phyloP scores from a whole-genome alignment of 92 coral and sea anemone genomes.

The Phenganax subtilis region DNA sequence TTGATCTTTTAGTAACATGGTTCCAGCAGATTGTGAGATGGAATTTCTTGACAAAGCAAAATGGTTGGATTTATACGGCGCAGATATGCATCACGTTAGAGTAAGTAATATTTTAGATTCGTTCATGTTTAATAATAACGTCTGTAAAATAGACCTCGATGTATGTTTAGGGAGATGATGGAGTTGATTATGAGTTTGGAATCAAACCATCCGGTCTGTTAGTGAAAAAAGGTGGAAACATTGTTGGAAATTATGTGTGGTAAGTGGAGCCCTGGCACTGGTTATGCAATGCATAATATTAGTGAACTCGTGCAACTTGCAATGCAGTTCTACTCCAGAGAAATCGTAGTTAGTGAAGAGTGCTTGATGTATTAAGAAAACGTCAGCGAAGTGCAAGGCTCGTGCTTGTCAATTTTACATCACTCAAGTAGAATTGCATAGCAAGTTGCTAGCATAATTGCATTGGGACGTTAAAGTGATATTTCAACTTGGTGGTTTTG shows the following conservation, averaged over 20 bases:
- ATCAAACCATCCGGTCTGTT: constrained; percentile 89
- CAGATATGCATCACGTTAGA: constrained; percentile 87
- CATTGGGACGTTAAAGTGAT: too few species aligned
- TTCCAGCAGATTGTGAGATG: constrained; percentile 92
- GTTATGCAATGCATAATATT: too few species aligned
- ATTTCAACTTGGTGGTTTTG: too few species aligned
- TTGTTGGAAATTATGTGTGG: constrained; percentile 93
- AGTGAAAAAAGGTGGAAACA: constrained; percentile 80
- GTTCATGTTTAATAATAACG: too few species aligned
- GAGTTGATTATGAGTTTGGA: constrained; percentile 82
- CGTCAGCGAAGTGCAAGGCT: too few species aligned
- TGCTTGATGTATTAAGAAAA: too few species aligned
- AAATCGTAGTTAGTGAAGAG: too few species aligned
- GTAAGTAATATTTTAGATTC: constrained; percentile 27
- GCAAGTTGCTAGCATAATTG: too few species aligned
- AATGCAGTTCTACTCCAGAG: too few species aligned
- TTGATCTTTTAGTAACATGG: constrained; percentile 58
- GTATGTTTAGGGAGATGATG: constrained; percentile 76
- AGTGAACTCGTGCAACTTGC: too few species aligned
- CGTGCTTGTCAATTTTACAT: too few species aligned
- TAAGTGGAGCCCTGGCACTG: constrained; percentile 9
- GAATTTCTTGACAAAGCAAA: constrained; percentile 93
- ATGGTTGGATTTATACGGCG: constrained; percentile 98
- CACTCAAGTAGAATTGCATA: too few species aligned
- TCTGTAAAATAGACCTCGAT: neutral